phyloP scores from a whole-genome alignment of 2,888 invertebrate genomes.

The Yponomeuta plumbellus region DNA sequence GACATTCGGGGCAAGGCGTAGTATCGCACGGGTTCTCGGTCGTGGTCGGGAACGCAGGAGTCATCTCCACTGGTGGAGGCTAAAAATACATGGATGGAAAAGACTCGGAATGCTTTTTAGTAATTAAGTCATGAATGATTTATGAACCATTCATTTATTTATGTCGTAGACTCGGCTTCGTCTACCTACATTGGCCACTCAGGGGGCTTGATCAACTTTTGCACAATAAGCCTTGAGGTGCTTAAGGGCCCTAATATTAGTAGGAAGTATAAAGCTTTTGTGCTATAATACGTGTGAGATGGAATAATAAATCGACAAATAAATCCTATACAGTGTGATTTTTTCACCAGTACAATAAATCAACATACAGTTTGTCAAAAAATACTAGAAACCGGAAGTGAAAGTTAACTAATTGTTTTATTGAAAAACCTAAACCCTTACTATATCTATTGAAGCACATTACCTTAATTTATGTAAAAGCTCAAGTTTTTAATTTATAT shows the following conservation, averaged over 20 bases:
- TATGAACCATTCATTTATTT: too few relatives aligned
- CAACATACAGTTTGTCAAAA: too few relatives aligned
- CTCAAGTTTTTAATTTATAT: too few relatives aligned
- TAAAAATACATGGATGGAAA: slow-evolving; percentile 24
- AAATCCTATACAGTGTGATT: too few relatives aligned
- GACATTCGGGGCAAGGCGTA: slow-evolving; percentile 58
- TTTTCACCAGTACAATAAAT: too few relatives aligned
- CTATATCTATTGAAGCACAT: too few relatives aligned
- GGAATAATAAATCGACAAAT: background rate
- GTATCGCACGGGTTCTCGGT: slow-evolving; percentile 60
- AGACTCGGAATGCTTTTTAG: too few relatives aligned
- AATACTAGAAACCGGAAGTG: too few relatives aligned
- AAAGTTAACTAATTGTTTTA: too few relatives aligned
- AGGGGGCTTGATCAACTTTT: background rate
- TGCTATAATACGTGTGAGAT: background rate
- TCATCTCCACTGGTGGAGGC: slow-evolving; percentile 60
- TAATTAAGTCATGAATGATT: too few relatives aligned
- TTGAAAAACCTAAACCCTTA: too few relatives aligned
- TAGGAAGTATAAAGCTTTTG: background rate
- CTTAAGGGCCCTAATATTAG: background rate
- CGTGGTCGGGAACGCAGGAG: slow-evolving; percentile 57
- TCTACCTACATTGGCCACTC: background rate
- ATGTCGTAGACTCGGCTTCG: background rate
- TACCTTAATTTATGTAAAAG: too few relatives aligned
- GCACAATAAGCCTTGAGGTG: background rate